phyloP scores from a whole-genome alignment of 2,888 invertebrate genomes.

The Chrysina gloriosa region DNA sequence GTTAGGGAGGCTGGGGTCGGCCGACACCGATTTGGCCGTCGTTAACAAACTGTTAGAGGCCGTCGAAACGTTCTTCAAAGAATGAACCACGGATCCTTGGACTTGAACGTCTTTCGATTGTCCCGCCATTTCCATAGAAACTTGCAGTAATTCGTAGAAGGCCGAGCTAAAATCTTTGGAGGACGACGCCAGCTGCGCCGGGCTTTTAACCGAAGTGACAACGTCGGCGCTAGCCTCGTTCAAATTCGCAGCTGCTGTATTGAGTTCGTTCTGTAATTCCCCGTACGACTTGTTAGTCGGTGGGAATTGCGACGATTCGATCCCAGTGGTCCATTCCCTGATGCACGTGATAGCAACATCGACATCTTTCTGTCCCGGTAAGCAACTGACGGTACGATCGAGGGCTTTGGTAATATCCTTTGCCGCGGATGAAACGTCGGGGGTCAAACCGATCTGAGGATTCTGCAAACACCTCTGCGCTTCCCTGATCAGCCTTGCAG shows the following conservation, averaged over 20 bases:
- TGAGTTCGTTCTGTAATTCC: slow-evolving; percentile 87
- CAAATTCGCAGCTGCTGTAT: slow-evolving; percentile 84
- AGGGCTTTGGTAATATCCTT: slow-evolving; percentile 74
- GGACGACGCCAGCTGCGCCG: slow-evolving; percentile 77
- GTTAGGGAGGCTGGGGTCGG: slow-evolving; percentile 90
- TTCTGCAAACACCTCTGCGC: slow-evolving; percentile 80
- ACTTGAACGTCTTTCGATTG: slow-evolving; percentile 81
- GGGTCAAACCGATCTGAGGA: slow-evolving; percentile 73
- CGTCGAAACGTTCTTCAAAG: slow-evolving; percentile 87
- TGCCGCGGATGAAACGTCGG: slow-evolving; percentile 77
- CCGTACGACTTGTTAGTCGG: slow-evolving; percentile 78
- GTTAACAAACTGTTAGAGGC: slow-evolving; percentile 87
- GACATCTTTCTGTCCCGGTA: slow-evolving; percentile 95
- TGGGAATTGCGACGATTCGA: slow-evolving; percentile 82
- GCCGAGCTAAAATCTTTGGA: slow-evolving; percentile 83
- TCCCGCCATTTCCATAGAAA: slow-evolving; percentile 87
- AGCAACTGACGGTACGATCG: slow-evolving; percentile 80
- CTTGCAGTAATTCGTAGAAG: slow-evolving; percentile 78
- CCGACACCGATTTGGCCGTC: slow-evolving; percentile 89
- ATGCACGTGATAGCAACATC: slow-evolving; percentile 88
- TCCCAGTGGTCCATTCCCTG: slow-evolving; percentile 78
- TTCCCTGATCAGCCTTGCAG: slow-evolving; percentile 82
- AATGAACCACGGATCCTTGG: slow-evolving; percentile 85
- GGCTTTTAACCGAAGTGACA: slow-evolving; percentile 79
- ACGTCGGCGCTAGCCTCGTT: slow-evolving; percentile 88